Evolutionary conservation across 1,140 invertebrate genomes (phyloP), one percentile per base, ranked within the genome.

Genomic region (Zaprionus camerounensis): DNA sequence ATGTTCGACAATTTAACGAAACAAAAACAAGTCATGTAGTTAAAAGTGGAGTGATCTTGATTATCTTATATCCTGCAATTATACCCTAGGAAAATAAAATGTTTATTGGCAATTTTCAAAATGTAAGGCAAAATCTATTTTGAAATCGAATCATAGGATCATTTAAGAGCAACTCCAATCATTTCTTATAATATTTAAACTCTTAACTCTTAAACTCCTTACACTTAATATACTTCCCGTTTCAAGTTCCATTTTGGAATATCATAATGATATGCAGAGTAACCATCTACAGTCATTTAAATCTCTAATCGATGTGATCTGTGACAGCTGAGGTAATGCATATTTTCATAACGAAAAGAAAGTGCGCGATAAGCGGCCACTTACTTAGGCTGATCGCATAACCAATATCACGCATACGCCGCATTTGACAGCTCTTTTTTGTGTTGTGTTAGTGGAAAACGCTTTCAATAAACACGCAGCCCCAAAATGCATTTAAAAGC

Each of bases 361-460:
- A 84, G 82, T 77, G 65, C 71, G 65, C 70, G 68, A 49, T 62
- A 53, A 70, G 44, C 56, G 41, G 56, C 22, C 71, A 72, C 63
- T 72, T 72, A 71, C 75, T 67, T 58, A 38, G 58, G 31, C 64
- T 63, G 65, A 67, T 85, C 64, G 71, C 81, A 80, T 56, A 80
- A 84, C 75, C 78, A 81, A 87, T 80, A 88, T 88, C 85, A 90
- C 85, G 85, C 67, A 81, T 81, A 76, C 76, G 84, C 78, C 68
- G 68, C 74, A 46, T 77, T 74, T 59, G 56, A 65, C 53, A 71
- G 55, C 44, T 24, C 38, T 59, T 41, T 72, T 44, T 17, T 6
- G 13, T 38, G 12, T 38, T 38, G 36, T 15, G 12, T 38, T 38
- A 38, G 36, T 38, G 36, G 13, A 51, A 63, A 76, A 65, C 71